A percentile compares a stretch with the other conserved stretches of the same genome.
These are phyloP conservation scores for Pyrgus malvae DNA, from an alignment of 2,888 invertebrate genomes.

Conservation along the genomic window DNA sequence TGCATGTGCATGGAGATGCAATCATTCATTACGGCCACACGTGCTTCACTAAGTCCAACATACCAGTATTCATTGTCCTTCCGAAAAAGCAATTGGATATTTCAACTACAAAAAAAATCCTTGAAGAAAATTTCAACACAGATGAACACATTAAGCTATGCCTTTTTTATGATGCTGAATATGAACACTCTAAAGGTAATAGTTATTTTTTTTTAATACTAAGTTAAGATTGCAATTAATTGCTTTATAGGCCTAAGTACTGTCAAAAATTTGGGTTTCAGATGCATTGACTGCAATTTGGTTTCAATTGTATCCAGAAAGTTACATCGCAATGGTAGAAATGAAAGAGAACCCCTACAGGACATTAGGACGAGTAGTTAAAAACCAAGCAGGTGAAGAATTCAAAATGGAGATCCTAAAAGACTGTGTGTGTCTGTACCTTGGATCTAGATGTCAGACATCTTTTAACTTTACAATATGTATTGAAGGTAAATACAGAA, in stretches of 20 bases:
- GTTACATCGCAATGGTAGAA: conserved; percentile 58
- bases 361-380: conserved; percentile 58
- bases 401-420: conserved; percentile 54
- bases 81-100: conserved; percentile 83
- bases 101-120: conserved; percentile 41
- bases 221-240: too few species aligned
- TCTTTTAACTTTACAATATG: conserved; percentile 84
- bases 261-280: too few species aligned
- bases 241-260: too few species aligned
- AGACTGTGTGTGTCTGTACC: conserved; percentile 83
- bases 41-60: conserved; percentile 89
- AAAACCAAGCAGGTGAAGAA: conserved; percentile 43
- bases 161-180: conserved; percentile 86
- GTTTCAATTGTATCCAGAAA: conserved; percentile 54
- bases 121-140: conserved; percentile 47
- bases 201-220: not conserved
- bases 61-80: conserved; percentile 90
- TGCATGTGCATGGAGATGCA: conserved; percentile 92
- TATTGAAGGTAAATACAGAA: conserved; percentile 59
- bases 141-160: conserved; percentile 63
- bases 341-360: conserved; percentile 48
- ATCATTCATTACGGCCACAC: conserved; percentile 95
- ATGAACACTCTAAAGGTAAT: conserved; percentile 83
- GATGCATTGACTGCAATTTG: conserved; percentile 53
- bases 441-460: conserved; percentile 85